phyloP scores from a whole-genome alignment of 1,140 invertebrate genomes.

The Pogonomyrmex californicus region DNA sequence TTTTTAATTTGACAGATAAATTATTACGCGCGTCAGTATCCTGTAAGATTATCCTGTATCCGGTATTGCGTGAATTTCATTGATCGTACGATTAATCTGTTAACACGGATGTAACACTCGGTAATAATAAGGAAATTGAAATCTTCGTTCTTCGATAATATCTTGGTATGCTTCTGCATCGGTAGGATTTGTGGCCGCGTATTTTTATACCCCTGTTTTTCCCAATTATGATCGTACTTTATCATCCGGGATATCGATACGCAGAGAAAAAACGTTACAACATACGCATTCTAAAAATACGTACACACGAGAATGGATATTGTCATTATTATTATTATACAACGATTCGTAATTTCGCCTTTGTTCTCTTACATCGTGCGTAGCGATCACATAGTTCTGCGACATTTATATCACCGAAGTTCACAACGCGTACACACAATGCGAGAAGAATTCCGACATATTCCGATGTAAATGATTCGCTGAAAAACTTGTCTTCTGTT shows the following conservation, averaged over 20 bases:
- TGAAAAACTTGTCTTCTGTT: slow-evolving; percentile 5
- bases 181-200: not conserved
- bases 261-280: not conserved
- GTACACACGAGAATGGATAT: slow-evolving; percentile 20
- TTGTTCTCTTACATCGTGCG: not conserved
- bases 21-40: slow-evolving; percentile 9
- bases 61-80: slow-evolving; percentile 36
- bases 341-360: slow-evolving; percentile 16
- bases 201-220: slow-evolving; percentile 27
- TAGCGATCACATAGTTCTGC: slow-evolving; percentile 32
- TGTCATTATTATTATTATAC: slow-evolving; percentile 63
- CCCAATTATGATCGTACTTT: slow-evolving; percentile 49
- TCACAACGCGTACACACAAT: not conserved
- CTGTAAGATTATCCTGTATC: slow-evolving; percentile 15
- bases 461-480: slow-evolving; percentile 43
- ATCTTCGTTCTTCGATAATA: slow-evolving; percentile 31
- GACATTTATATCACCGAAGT: slow-evolving; percentile 11
- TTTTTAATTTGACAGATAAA: slow-evolving; percentile 36
- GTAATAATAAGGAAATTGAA: slow-evolving; percentile 45
- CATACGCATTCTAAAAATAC: slow-evolving; percentile 60
- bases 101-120: slow-evolving; percentile 28
- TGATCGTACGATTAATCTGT: slow-evolving; percentile 29
- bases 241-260: slow-evolving; percentile 55
- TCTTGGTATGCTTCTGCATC: not conserved
- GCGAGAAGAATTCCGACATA: slow-evolving; percentile 1